Conservation (phyloP, 1,140 invertebrate genomes). For the Chlorops oryzae region DNA sequence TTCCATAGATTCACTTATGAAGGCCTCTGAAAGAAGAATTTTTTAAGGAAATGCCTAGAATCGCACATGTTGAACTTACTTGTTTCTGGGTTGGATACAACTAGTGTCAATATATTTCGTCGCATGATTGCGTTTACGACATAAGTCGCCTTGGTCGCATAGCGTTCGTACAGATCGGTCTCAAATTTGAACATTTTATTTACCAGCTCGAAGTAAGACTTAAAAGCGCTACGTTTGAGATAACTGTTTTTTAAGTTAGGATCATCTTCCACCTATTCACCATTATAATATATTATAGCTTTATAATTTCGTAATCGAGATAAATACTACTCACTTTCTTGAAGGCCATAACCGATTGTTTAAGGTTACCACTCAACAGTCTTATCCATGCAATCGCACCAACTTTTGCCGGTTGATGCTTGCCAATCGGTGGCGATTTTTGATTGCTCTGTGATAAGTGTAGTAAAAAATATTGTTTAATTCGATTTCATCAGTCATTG, state of each 20-base stretch:
- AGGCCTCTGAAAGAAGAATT: conserved; percentile 18
- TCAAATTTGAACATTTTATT: conserved; percentile 73
- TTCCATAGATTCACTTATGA: conserved; percentile 28
- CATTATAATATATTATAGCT: no score
- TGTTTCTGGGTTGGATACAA: conserved; percentile 25
- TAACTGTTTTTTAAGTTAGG: conserved; percentile 60
- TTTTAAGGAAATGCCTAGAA: not conserved
- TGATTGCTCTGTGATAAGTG: conserved; percentile 56
- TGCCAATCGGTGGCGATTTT: conserved; percentile 65
- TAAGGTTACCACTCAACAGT: conserved; percentile 68
- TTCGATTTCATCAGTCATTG: not conserved
- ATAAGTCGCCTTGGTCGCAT: conserved; percentile 54
- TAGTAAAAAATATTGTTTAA: not conserved
- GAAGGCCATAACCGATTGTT: conserved; percentile 70
- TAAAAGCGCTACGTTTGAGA: conserved; percentile 66
- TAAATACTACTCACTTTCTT: conserved; percentile 50
- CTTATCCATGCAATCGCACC: conserved; percentile 80
- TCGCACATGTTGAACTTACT: conserved; percentile 18
- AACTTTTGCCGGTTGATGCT: conserved; percentile 68
- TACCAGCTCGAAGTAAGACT: conserved; percentile 66
- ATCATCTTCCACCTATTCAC: conserved; percentile 58
- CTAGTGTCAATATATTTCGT: conserved; percentile 59
- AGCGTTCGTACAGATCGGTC: conserved; percentile 59
- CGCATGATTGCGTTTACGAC: conserved; percentile 59
- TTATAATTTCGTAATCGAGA: no score